phyloP scores from a whole-genome alignment of 2,888 invertebrate genomes.

The Rotaria magnacalcarata region DNA sequence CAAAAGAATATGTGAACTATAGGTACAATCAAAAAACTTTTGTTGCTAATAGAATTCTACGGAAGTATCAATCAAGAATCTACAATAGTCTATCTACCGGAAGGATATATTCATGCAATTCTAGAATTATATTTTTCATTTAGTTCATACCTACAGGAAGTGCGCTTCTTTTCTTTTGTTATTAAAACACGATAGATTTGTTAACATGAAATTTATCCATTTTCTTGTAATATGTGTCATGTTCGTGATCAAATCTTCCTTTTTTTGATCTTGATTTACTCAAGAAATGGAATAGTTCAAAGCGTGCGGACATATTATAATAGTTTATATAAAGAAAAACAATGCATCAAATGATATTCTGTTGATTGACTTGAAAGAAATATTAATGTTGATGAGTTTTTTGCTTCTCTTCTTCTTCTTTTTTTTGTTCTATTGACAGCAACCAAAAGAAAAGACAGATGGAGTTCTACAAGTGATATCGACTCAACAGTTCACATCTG shows the following conservation, averaged over 20 bases:
- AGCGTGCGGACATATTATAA: background rate
- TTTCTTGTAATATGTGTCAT: background rate
- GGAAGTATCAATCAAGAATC: background rate
- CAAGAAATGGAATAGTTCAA: background rate
- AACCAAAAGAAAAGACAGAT: background rate
- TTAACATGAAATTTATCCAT: background rate
- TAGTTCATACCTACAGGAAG: background rate
- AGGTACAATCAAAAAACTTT: background rate
- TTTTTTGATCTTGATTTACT: constrained; percentile 10
- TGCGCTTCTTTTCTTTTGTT: background rate
- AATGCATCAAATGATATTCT: background rate
- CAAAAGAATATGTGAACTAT: background rate
- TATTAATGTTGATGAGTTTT: no score
- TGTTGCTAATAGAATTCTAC: background rate
- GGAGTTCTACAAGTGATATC: background rate
- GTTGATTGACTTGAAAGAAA: background rate
- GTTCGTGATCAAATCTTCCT: background rate
- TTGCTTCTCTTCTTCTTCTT: no score
- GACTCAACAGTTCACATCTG: background rate
- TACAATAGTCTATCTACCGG: background rate
- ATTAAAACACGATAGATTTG: background rate
- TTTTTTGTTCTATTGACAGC: background rate
- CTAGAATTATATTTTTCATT: background rate
- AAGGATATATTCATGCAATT: background rate
- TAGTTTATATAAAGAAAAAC: background rate